A percentile compares a stretch with the other conserved stretches of the same genome.
These are phyloP conservation scores for Astur gentilis DNA, from an alignment of 2,113 vertebrate genomes.

Conservation along the genomic window DNA sequence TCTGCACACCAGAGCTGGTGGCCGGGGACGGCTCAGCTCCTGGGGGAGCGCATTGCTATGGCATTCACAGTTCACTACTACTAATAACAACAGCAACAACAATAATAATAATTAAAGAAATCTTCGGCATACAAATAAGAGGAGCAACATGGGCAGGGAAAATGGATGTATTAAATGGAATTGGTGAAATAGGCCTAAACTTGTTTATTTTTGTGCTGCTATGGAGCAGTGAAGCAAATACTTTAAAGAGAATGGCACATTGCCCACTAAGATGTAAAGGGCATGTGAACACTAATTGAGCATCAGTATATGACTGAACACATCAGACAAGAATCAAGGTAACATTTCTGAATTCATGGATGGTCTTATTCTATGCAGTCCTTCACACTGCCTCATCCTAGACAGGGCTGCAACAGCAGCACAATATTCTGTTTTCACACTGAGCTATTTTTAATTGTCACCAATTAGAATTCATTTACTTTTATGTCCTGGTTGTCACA, in stretches of 20 bases:
- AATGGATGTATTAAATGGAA: neutral
- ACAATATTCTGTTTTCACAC: constrained; percentile 66
- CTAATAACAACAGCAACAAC: neutral
- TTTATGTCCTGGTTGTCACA: constrained; percentile 76
- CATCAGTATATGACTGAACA: constrained; percentile 40
- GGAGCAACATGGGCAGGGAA: neutral
- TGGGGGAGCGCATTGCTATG: constrained; percentile 45
- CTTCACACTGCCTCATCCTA: neutral
- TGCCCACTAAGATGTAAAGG: constrained; percentile 23
- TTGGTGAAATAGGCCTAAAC: neutral
- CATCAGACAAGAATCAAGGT: constrained; percentile 23
- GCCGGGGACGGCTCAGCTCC: constrained; percentile 53
- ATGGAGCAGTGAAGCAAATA: constrained; percentile 15
- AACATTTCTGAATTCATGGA: constrained; percentile 5
- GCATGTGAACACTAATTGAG: constrained; percentile 34
- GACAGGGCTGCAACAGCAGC: neutral
- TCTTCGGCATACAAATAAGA: constrained; percentile 25
- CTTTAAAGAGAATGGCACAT: constrained; percentile 21
- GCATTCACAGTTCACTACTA: constrained; percentile 53
- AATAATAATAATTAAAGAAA: constrained; percentile 37
- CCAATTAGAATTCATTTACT: constrained; percentile 78
- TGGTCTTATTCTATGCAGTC: neutral
- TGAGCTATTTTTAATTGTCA: constrained; percentile 74
- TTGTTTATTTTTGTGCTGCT: constrained; percentile 16
- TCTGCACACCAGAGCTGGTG: constrained; percentile 11